A percentile compares a stretch with the other conserved stretches of the same genome.
phyloP scores from a whole-genome alignment of 1,140 invertebrate genomes.

The Lamellibrachia luymesi region DNA sequence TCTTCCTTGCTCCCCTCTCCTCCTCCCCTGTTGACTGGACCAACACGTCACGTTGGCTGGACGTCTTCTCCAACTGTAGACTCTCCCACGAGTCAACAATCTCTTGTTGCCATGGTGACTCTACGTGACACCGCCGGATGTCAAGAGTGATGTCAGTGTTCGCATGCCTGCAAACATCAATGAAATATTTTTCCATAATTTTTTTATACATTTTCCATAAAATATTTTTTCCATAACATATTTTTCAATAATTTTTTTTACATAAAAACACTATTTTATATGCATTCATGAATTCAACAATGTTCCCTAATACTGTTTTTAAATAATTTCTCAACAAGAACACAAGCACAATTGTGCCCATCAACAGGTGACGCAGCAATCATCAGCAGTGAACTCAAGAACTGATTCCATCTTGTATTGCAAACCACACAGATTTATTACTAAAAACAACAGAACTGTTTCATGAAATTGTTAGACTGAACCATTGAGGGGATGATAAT shows the following conservation, averaged over 20 bases:
- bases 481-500: too few species aligned
- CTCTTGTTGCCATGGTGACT: neutral
- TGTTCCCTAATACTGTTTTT: too few species aligned
- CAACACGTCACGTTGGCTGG: neutral
- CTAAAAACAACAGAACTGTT: too few species aligned
- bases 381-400: too few species aligned
- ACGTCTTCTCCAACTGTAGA: neutral
- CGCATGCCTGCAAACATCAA: neutral
- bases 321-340: too few species aligned
- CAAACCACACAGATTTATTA: too few species aligned
- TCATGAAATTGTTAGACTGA: too few species aligned
- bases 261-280: neutral
- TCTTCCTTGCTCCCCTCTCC: neutral
- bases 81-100: neutral
- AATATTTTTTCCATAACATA: neutral
- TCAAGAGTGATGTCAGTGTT: neutral
- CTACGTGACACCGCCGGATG: neutral
- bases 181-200: too few species aligned
- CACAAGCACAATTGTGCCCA: too few species aligned
- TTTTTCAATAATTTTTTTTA: neutral
- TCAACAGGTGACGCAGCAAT: too few species aligned
- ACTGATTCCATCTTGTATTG: too few species aligned
- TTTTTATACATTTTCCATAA: neutral
- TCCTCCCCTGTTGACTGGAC: neutral
- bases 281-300: neutral